Conservation (phyloP, 1,140 invertebrate species). For the Monochamus saltuarius region DNA sequence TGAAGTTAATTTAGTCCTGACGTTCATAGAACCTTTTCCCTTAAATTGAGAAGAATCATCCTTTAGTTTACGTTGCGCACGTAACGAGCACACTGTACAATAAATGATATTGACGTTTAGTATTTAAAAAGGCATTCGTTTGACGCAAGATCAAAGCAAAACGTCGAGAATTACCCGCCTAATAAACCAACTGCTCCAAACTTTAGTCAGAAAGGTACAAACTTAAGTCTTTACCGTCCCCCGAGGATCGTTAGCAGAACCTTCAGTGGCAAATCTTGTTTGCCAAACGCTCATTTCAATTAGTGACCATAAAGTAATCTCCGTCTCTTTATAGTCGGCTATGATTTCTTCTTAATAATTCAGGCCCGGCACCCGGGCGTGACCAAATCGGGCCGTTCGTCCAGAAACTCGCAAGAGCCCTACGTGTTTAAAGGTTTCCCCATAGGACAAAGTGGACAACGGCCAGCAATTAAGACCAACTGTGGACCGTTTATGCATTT, state of each 20-base stretch:
- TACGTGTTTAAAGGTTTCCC: slow-evolving; percentile 34
- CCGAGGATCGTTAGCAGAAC: slow-evolving; percentile 27
- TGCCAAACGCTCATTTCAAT: slow-evolving; percentile 36
- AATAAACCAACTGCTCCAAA: too few relatives aligned
- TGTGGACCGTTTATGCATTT: slow-evolving; percentile 35
- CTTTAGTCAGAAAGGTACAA: slow-evolving; percentile 22
- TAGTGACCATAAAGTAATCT: slow-evolving; percentile 33
- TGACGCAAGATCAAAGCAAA: too few relatives aligned
- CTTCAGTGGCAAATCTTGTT: slow-evolving; percentile 26
- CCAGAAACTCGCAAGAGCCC: slow-evolving; percentile 20
- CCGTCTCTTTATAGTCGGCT: slow-evolving; percentile 32
- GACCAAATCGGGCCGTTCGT: slow-evolving; percentile 25
- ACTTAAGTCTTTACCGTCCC: slow-evolving; percentile 26
- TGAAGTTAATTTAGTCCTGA: too few relatives aligned
- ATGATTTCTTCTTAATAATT: slow-evolving; percentile 42
- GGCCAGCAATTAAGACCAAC: slow-evolving; percentile 38
- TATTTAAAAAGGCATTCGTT: too few relatives aligned
- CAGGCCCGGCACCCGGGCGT: slow-evolving; percentile 29
- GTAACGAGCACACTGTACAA: too few relatives aligned
- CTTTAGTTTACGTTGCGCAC: too few relatives aligned
- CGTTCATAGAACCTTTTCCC: too few relatives aligned
- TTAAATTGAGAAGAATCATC: too few relatives aligned
- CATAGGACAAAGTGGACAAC: slow-evolving; percentile 33
- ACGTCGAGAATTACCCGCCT: too few relatives aligned
- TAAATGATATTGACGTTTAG: too few relatives aligned